Conservation (phyloP, 2,113 vertebrate species). For the Prietella phreatophila region DNA sequence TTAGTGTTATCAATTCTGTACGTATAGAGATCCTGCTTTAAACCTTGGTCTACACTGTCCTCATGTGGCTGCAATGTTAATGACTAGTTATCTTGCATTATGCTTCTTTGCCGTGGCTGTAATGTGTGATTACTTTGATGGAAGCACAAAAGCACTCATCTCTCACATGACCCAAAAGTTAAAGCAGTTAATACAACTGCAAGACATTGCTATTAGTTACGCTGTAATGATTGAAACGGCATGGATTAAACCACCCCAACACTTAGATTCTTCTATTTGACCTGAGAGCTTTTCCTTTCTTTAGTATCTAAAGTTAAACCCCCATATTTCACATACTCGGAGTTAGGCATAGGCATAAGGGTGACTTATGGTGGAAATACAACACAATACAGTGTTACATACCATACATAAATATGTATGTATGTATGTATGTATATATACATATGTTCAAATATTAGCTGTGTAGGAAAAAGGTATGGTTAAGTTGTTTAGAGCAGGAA, state of each 20-base stretch:
- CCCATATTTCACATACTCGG: not conserved
- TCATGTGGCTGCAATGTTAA: conserved; percentile 25
- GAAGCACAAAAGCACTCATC: not conserved
- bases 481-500: conserved; percentile 40
- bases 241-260: not conserved
- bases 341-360: conserved; percentile 37
- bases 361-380: conserved; percentile 53
- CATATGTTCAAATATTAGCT: conserved; percentile 45
- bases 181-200: conserved; percentile 16
- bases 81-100: not conserved
- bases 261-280: not conserved
- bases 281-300: not conserved
- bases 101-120: not conserved
- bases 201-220: conserved; percentile 21
- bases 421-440: conserved; percentile 12
- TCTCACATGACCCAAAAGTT: not conserved
- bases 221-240: not conserved
- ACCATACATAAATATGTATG: conserved; percentile 48
- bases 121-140: not conserved
- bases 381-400: conserved; percentile 34
- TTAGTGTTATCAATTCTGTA: not conserved
- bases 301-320: not conserved
- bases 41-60: conserved; percentile 25
- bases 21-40: not conserved
- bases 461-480: conserved; percentile 34